Evolutionary conservation across 2,113 vertebrate species (phyloP), one percentile per base, ranked within the genome.

Genomic region (Muscicapa adusta): DNA sequence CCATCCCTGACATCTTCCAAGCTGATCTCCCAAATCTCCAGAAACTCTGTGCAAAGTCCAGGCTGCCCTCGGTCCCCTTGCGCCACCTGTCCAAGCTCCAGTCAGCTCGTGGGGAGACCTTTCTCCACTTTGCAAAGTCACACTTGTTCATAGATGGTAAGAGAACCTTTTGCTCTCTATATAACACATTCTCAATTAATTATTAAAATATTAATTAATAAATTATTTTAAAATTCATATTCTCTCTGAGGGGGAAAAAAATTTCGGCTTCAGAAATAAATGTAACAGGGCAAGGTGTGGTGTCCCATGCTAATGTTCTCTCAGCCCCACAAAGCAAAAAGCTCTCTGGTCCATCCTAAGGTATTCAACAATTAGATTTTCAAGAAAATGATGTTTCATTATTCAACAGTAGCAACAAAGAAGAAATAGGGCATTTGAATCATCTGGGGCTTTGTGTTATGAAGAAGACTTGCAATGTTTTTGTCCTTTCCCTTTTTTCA

Each of bases 61-160:
- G 68, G 51, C 94, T 98, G 9, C 91, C 89, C 12, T 51, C 96
- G 5, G 54, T 7, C 45, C 98, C 97, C 18, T 65, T 85, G 75
- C 97, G 13, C 61, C 96, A 60, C 23, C 85, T 98, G 29, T 56
- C 97, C 54, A 94, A 95, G 26, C 98, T 99, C 81, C 91, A 97
- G 56, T 99, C 99, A 56, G 91, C 97, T 48, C 86, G 42, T 0
- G 98, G 98, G 79, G 98, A 99, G 58, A 98, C 76, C n/a, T 98
- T 99, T 87, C 94, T 98, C 87, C 98, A 98, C 96, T 99, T 99
- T 93, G 98, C 98, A 40, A 99, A 99, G 97, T 99, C 98, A 18
- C 96, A 93, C 45, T 93, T 43, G 43, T 99, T 98, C 96, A 93
- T 98, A 79, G 98, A 99, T 34, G 99, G 99, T 99, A 98, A 98